Evolutionary conservation across 2,888 invertebrate species (phyloP), one percentile per base, ranked within the genome.

Genomic region (Lathronympha strigana): DNA sequence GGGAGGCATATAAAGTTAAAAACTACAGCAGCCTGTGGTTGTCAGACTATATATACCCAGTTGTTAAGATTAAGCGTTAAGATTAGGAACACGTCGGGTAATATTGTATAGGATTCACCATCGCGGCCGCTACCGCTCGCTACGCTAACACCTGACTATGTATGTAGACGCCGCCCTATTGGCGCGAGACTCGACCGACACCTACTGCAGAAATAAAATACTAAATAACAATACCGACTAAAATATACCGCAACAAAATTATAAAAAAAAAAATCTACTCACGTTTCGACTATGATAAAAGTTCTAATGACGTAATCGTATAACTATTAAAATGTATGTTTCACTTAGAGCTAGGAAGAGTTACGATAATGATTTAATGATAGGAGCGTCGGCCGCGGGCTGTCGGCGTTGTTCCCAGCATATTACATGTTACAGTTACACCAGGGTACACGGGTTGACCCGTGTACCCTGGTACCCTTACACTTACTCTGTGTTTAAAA

Each of bases 211-310:
- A 85, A 83, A 86, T 90, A 90, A 89, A 90, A 91, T 81, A 91
- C 91, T 90, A 91, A 91, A 91, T 90, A 91, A 91, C 91, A 90
- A 87, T 84, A 86, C 80, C 76, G 80, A 87, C 85, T 85, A 84
- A 89, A 82, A 83, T 45, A 60, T 81, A 88, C 77, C 81, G 83
- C 86, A 89, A 90, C 89, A 84, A 87, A 89, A 83, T 76, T 78
- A 81, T 81, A 80, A 76, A 80, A 81, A 78, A n/a, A 81, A 83
- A 80, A 79, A 74, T 73, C 79, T 84, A 86, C 81, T 81, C 77
- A 76, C 80, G 84, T 84, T 85, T 33, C 74, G 81, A 86, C 87
- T 89, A 88, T 79, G 73, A 82, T 82, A 83, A 82, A 81, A 81
- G 72, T 74, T 75, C 74, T 73, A 81, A 80, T 84, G 82, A 82